Base-by-base conservation (phyloP, 1,140 invertebrate genomes). In the Solen grandis region DNA sequence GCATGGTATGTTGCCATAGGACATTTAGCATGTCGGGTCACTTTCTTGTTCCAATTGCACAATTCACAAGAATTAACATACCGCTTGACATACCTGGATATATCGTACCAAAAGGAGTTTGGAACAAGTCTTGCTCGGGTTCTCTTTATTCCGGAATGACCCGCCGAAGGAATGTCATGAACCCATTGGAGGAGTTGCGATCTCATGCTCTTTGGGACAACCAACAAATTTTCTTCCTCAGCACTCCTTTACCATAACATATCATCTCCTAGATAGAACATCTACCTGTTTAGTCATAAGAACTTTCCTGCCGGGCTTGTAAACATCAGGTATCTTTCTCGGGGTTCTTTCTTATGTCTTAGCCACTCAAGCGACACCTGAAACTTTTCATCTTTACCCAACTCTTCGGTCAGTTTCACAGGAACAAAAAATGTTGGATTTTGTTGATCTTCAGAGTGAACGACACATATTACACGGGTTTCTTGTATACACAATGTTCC, bases 201-300 rank as follows among this genome's bases (percentile, higher is more conserved):
- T 4, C 57, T 25, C 19, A 60, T 13, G 27, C 57, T 60, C 5
- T 19, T 25, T 13, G 57, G 57, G 3, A 60, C 25, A 4, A 60
- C 19, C 4, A 60, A 19, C 22, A 13, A 4, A 4, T 27, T 29
- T 31, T 5, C 57, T 31, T 19, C 22, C 29, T 5, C 8, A 4
- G 14, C 25, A 60, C 16, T 31, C 14, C 35, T 8, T 19, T 60
- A 31, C 8, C 35, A 60, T n/a, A 60, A 27, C 14, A 60, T 31
- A 29, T 19, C 57, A 29, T 60, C 57, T 4, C 29, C 14, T 31
- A 60, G 19, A 4, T 33, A 3, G 22, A 65, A 65, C 38, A 22
- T n/a, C 14, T 65, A 29, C 33, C 38, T 65, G 62, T 65, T 65
- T 36, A 38, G 2, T 35, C 62, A 65, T 13, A 33, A 65, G 8